These are phyloP conservation scores for Linnaemya vulpina DNA, from an alignment of 2,888 invertebrate species.

Conservation along the genomic window DNA sequence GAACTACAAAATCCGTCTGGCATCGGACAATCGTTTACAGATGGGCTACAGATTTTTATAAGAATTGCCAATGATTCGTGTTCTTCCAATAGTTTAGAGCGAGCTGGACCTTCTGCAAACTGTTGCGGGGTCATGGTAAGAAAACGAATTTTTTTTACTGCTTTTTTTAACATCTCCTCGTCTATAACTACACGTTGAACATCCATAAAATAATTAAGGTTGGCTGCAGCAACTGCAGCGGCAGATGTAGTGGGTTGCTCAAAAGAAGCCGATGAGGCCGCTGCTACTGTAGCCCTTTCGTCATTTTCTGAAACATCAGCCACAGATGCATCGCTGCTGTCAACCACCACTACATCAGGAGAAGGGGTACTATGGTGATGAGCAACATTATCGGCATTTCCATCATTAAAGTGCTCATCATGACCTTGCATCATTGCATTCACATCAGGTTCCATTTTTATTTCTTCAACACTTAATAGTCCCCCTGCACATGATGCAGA, in stretches of 20 bases:
- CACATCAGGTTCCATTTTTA: constrained; percentile 81
- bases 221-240: constrained; percentile 70
- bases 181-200: constrained; percentile 79
- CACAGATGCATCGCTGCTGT: constrained; percentile 78
- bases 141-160: constrained; percentile 90
- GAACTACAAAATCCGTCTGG: constrained; percentile 88
- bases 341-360: constrained; percentile 78
- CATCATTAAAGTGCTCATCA: constrained; percentile 72
- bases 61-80: constrained; percentile 91
- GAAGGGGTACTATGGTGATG: constrained; percentile 58
- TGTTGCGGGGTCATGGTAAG: constrained; percentile 91
- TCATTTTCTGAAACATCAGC: constrained; percentile 64
- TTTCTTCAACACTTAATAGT: constrained; percentile 76
- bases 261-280: constrained; percentile 27
- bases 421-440: constrained; percentile 78
- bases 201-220: constrained; percentile 78
- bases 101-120: constrained; percentile 92
- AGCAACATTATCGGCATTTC: constrained; percentile 71
- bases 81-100: constrained; percentile 88
- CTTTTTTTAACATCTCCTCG: constrained; percentile 85
- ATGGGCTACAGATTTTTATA: constrained; percentile 91
- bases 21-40: constrained; percentile 87
- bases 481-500: constrained; percentile 43
- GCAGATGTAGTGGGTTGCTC: constrained; percentile 56
- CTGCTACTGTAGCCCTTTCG: constrained; percentile 37